Evolutionary conservation across 64 coral and sea anemone genomes (phyloP).

Genomic region (Dendronephthya gigantea): DNA sequence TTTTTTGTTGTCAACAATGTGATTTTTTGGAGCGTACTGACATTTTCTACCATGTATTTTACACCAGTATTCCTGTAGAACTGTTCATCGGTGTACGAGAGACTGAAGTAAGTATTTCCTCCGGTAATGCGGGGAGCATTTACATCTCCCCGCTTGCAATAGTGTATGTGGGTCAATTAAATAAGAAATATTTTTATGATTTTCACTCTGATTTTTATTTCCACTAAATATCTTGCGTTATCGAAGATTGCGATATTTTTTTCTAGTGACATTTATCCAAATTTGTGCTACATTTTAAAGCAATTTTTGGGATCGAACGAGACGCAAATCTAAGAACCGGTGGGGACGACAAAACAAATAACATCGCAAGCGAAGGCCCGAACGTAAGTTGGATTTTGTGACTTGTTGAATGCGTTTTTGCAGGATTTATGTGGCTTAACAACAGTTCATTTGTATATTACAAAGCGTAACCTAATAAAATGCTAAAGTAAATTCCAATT

Average conservation of each 20-base stretch:
- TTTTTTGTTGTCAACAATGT: too few species aligned
- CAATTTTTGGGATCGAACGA: not conserved
- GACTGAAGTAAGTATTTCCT: not conserved
- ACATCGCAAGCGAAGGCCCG: not conserved
- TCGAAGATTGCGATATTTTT: not conserved
- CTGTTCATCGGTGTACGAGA: too few species aligned
- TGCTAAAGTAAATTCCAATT: too few species aligned
- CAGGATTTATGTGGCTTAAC: too few species aligned
- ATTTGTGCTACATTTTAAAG: not conserved
- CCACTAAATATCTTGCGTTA: not conserved
- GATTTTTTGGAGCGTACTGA: too few species aligned
- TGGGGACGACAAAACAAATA: not conserved
- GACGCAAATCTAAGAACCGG: not conserved
- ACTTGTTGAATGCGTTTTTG: too few species aligned
- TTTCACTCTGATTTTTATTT: not conserved
- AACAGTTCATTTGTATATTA: too few species aligned
- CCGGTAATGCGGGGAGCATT: not conserved
- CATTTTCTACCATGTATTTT: too few species aligned
- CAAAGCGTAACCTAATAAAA: too few species aligned
- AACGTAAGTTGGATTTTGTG: not conserved
- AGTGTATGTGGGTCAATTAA: not conserved
- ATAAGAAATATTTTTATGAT: not conserved
- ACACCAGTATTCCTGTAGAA: too few species aligned
- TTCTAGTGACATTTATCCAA: not conserved
- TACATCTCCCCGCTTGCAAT: not conserved